Conservation (phyloP, 1,140 invertebrate species). For the Scylla paramamosain region DNA sequence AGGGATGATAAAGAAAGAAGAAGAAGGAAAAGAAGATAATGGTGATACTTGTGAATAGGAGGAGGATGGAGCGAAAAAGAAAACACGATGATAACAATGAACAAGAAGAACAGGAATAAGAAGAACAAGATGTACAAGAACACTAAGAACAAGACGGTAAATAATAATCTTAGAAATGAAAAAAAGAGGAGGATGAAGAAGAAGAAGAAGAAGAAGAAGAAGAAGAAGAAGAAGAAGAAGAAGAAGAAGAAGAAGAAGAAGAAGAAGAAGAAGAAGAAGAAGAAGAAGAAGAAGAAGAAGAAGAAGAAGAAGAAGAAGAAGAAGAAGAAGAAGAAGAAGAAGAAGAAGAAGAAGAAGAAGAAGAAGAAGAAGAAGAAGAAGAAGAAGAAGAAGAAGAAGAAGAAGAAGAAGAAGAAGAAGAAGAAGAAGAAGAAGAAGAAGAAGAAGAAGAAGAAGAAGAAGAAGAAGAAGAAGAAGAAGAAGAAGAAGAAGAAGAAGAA, state of each 20-base stretch:
- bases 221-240: not conserved
- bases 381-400: not conserved
- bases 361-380: not conserved
- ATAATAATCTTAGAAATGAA: no score
- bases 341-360: not conserved
- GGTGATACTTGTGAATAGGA: no score
- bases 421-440: not conserved
- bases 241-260: not conserved
- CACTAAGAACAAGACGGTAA: no score
- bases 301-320: not conserved
- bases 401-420: not conserved
- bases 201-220: not conserved
- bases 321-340: no score
- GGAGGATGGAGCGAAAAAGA: no score
- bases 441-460: not conserved
- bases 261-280: not conserved
- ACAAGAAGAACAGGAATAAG: no score
- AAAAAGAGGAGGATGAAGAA: no score
- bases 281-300: not conserved
- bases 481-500: not conserved
- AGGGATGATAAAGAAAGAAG: no score
- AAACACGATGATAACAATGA: no score
- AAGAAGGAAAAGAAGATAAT: no score
- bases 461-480: not conserved
- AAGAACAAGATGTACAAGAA: no score